Conservation (phyloP, 92 coral and sea anemone species). For the Phenganax subtilis region DNA sequence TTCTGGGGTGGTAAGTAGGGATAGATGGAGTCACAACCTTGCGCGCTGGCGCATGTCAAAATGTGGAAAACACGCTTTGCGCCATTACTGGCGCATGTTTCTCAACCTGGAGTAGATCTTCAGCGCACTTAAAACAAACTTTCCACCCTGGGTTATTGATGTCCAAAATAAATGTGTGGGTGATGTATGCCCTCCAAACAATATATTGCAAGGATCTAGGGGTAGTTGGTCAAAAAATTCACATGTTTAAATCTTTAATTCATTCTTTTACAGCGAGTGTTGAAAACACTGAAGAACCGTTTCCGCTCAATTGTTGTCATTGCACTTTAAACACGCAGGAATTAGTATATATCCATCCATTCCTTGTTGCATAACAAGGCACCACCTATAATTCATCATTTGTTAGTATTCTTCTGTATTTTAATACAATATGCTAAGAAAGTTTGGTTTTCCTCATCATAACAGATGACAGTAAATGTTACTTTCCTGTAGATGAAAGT, state of each 20-base stretch:
- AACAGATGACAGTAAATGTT: background rate
- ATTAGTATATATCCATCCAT: constrained; percentile 52
- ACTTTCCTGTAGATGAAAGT: background rate
- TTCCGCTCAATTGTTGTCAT: constrained; percentile 48
- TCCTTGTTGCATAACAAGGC: constrained; percentile 55
- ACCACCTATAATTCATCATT: constrained; percentile 42
- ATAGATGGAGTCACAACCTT: background rate
- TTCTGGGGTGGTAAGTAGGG: background rate
- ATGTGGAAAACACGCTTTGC: background rate
- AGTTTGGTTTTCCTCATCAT: background rate
- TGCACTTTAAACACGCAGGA: constrained; percentile 51
- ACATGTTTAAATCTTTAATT: no score
- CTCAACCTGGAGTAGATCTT: background rate
- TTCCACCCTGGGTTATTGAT: background rate
- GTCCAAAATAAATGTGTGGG: background rate
- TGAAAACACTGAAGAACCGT: constrained; percentile 49
- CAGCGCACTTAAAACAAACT: background rate
- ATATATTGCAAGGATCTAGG: background rate
- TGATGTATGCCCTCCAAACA: background rate
- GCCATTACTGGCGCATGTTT: constrained; percentile 4
- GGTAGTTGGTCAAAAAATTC: no score
- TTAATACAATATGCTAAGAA: background rate
- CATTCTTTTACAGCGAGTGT: background rate
- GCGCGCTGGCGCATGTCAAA: background rate
- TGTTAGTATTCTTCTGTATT: no score